Percentiles rank a stretch among this genome's conserved stretches.
Evolutionary conservation across 2,888 invertebrate species (phyloP).

Genomic region (Pheosia tremula): DNA sequence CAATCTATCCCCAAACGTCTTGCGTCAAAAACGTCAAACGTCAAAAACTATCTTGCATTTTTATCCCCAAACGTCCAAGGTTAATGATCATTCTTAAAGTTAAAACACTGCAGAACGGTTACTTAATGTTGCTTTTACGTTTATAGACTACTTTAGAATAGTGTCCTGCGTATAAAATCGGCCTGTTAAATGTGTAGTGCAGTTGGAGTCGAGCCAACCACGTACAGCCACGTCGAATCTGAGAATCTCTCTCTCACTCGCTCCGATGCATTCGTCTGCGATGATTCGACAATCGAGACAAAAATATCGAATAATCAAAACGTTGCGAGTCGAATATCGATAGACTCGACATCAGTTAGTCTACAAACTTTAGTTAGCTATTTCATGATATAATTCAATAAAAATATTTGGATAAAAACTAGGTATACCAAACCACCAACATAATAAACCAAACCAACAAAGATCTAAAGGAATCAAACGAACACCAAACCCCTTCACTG

Average conservation of each 20-base stretch:
- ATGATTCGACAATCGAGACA: conserved; percentile 68
- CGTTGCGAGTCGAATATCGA: conserved; percentile 31
- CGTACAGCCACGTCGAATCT: conserved; percentile 63
- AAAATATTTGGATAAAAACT: too few species aligned
- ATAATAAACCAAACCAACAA: not conserved
- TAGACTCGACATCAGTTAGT: conserved; percentile 6
- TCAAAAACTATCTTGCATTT: conserved; percentile 21
- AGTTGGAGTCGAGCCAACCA: conserved; percentile 71
- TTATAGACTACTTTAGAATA: conserved; percentile 75
- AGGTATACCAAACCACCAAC: too few species aligned
- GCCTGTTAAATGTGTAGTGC: conserved; percentile 71
- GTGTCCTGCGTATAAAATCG: conserved; percentile 76
- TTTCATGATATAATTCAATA: not conserved
- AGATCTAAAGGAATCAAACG: not conserved
- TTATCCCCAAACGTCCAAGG: conserved; percentile 19
- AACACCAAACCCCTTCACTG: not conserved
- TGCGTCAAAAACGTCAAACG: too few species aligned
- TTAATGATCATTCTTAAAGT: conserved; percentile 32
- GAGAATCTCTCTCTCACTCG: conserved; percentile 73
- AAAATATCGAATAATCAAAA: conserved; percentile 61
- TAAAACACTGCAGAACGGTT: conserved; percentile 53
- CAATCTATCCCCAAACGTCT: too few species aligned
- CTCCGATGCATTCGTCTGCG: conserved; percentile 50
- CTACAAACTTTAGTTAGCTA: not conserved
- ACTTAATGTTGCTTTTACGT: conserved; percentile 70